Conservation (phyloP, 2,113 vertebrate genomes). For the Euleptes europaea region DNA sequence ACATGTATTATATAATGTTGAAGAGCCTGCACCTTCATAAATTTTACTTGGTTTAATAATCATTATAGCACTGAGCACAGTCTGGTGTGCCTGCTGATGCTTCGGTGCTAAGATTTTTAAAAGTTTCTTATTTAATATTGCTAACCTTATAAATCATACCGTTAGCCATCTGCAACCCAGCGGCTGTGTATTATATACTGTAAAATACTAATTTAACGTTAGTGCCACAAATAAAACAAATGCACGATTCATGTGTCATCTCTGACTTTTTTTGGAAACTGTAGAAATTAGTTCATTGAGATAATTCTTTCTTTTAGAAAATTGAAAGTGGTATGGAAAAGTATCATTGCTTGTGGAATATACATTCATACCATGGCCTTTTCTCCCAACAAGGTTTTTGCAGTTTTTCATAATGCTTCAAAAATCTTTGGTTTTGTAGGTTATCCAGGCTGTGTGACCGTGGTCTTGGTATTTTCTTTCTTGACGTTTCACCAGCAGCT, state of each 20-base stretch:
- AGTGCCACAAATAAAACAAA: slow-evolving; percentile 77
- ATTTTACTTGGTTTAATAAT: slow-evolving; percentile 51
- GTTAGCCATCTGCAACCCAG: slow-evolving; percentile 46
- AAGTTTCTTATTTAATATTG: slow-evolving; percentile 14
- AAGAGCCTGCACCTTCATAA: slow-evolving; percentile 48
- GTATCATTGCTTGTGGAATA: background rate
- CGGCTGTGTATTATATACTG: slow-evolving; percentile 50
- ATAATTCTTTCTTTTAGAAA: background rate
- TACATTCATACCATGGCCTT: too few relatives aligned
- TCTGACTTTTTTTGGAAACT: slow-evolving; percentile 5
- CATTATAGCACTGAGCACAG: background rate
- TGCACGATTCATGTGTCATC: background rate
- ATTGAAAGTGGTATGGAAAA: background rate
- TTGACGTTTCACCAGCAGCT: too few relatives aligned
- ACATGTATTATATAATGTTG: slow-evolving; percentile 35
- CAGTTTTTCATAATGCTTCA: background rate
- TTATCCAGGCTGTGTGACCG: too few relatives aligned
- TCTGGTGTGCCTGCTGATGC: background rate
- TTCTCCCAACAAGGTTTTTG: background rate
- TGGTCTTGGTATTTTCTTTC: too few relatives aligned
- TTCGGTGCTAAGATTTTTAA: slow-evolving; percentile 22
- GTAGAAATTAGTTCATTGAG: background rate
- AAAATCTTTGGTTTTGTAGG: too few relatives aligned
- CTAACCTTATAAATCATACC: slow-evolving; percentile 36
- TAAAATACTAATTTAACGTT: slow-evolving; percentile 64